Percentiles rank a stretch among this genome's conserved stretches.
Evolutionary conservation across 2,113 vertebrate genomes (phyloP).

Genomic region (Boulengeromyrus knoepffleri): DNA sequence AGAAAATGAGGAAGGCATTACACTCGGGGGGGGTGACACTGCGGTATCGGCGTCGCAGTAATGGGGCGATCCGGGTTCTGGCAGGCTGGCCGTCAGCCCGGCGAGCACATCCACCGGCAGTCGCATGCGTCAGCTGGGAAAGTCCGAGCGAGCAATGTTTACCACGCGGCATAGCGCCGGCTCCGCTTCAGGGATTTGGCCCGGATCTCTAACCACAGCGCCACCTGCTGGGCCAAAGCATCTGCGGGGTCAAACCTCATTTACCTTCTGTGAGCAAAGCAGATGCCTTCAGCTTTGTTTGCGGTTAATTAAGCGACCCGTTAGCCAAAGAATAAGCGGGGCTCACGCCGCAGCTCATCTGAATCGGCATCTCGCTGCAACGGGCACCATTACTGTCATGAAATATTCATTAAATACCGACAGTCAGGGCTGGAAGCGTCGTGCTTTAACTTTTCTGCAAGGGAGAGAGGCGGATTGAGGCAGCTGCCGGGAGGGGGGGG

Average conservation of each 20-base stretch:
- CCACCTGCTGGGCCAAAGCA: neutral
- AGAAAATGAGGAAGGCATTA: neutral
- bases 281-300: neutral
- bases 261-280: neutral
- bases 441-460: neutral
- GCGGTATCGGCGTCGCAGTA: neutral
- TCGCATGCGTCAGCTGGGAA: neutral
- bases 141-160: neutral
- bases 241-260: neutral
- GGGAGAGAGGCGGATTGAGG: neutral
- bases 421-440: neutral
- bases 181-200: neutral
- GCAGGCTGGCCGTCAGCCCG: neutral
- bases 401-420: slow-evolving; percentile 4
- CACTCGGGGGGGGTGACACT: neutral
- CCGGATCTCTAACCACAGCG: neutral
- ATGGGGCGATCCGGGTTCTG: neutral
- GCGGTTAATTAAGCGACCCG: neutral
- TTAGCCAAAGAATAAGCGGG: neutral
- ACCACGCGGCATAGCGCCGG: neutral
- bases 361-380: neutral
- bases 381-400: neutral
- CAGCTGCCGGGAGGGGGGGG: neutral
- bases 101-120: neutral
- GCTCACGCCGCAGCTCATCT: neutral